A percentile compares a stretch with the other conserved stretches of the same genome.
Conservation (phyloP, 2,888 invertebrate genomes). For the Troides helena region DNA sequence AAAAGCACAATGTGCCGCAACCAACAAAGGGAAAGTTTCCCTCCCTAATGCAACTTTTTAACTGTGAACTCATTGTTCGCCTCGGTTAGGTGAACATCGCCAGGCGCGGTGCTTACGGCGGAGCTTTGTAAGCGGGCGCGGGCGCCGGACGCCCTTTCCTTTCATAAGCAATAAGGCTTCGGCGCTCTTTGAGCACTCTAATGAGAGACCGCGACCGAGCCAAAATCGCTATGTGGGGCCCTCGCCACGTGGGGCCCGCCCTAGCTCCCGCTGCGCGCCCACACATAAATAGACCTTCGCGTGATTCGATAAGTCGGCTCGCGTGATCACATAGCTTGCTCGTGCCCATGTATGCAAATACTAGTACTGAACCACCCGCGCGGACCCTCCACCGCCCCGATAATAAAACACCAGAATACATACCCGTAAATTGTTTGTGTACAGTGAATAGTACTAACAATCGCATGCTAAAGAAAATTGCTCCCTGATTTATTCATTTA, state of each 20-base stretch:
- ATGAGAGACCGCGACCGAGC: conserved; percentile 25
- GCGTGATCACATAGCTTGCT: conserved; percentile 22
- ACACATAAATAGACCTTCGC: conserved; percentile 29
- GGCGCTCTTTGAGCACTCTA: conserved; percentile 26
- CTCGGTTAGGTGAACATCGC: no score
- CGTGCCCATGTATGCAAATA: conserved; percentile 36
- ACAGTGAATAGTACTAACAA: conserved; percentile 12
- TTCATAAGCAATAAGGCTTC: conserved; percentile 21
- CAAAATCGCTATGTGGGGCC: conserved; percentile 17
- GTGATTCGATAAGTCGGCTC: conserved; percentile 23
- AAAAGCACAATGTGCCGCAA: no score
- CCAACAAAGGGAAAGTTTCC: no score
- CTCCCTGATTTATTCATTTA: conserved; percentile 30
- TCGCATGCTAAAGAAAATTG: conserved; percentile 33
- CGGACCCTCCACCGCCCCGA: conserved; percentile 28
- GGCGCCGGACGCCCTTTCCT: conserved; percentile 19
- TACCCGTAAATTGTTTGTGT: conserved; percentile 27
- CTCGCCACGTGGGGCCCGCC: conserved; percentile 12
- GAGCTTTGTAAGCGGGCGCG: conserved; percentile 10
- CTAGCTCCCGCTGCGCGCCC: conserved; percentile 18
- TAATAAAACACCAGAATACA: conserved; percentile 24
- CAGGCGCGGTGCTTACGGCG: background rate
- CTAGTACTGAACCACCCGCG: conserved; percentile 26
- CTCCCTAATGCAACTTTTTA: no score
- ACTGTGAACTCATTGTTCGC: no score